A percentile compares a stretch with the other conserved stretches of the same genome.
phyloP scores from a whole-genome alignment of 2,797 vertebrate species.

The Taeniopygia guttata region DNA sequence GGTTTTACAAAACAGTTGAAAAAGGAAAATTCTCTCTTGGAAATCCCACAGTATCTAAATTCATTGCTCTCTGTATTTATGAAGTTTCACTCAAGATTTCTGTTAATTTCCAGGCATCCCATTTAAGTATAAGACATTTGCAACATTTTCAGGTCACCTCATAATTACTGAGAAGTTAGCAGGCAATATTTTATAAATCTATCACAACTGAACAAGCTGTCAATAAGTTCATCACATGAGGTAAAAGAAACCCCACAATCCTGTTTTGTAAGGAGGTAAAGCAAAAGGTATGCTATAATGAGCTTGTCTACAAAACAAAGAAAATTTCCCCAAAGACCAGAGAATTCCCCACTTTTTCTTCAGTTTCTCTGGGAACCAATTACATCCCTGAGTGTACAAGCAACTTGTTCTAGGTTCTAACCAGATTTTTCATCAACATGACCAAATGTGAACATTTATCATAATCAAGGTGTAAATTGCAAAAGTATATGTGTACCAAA shows the following conservation, averaged over 20 bases:
- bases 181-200: background rate
- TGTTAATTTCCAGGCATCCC: background rate
- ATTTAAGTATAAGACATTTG: background rate
- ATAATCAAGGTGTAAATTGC: background rate
- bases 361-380: background rate
- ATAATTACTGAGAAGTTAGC: background rate
- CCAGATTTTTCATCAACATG: background rate
- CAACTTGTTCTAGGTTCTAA: background rate
- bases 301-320: background rate
- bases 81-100: background rate
- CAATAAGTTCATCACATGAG: background rate
- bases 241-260: background rate
- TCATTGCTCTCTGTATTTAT: background rate
- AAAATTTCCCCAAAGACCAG: background rate
- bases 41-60: background rate
- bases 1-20: background rate
- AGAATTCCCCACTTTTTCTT: background rate
- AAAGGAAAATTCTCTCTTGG: background rate
- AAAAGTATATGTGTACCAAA: background rate
- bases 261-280: background rate
- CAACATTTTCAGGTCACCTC: background rate
- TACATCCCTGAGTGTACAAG: background rate
- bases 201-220: background rate
- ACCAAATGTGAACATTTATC: background rate
- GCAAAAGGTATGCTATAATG: background rate